These are phyloP conservation scores for Triplophysa yarkandensis DNA, from an alignment of 2,797 vertebrate species.

Conservation along the genomic window DNA sequence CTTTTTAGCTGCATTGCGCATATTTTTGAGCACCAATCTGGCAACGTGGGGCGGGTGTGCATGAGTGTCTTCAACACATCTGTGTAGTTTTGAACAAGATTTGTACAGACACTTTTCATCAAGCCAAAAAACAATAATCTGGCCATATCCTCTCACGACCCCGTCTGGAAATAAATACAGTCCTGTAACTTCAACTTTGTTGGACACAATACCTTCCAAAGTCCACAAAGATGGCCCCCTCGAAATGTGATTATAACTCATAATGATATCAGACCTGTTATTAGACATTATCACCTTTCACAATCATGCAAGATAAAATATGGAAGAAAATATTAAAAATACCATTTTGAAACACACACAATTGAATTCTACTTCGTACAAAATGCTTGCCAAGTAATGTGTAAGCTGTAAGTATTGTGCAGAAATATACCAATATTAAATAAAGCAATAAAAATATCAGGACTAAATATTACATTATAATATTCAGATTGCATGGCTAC, in stretches of 20 bases:
- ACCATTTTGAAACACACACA: no score
- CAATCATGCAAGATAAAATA: background rate
- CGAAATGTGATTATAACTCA: background rate
- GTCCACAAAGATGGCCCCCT: background rate
- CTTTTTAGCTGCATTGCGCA: conserved; percentile 20
- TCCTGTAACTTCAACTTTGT: background rate
- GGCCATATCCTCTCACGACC: background rate
- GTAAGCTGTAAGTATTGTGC: background rate
- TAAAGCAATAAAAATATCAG: background rate
- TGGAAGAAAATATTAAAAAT: background rate
- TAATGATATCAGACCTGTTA: background rate
- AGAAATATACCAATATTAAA: background rate
- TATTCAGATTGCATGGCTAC: background rate
- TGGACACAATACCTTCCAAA: background rate
- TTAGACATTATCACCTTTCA: background rate
- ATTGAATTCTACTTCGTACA: no score
- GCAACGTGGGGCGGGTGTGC: background rate
- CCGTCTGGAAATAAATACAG: background rate
- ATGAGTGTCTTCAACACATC: background rate
- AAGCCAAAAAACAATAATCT: background rate
- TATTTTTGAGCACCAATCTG: background rate
- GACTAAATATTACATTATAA: background rate
- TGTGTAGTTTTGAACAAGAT: conserved; percentile 7
- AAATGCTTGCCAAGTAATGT: no score
- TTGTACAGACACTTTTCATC: background rate